phyloP scores from a whole-genome alignment of 2,113 vertebrate genomes.

The Macquaria australasica region DNA sequence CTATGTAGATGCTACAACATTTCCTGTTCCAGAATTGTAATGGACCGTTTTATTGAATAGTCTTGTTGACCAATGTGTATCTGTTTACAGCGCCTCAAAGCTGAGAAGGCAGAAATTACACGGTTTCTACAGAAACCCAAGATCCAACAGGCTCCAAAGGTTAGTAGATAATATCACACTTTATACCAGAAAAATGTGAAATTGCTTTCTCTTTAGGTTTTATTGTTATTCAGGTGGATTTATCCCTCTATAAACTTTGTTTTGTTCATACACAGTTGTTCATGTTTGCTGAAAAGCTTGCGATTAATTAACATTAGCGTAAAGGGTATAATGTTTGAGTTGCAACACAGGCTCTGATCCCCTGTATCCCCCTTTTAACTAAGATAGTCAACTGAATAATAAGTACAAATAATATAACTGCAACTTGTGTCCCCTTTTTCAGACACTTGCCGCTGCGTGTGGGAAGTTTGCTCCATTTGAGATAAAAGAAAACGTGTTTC shows the following conservation, averaged over 20 bases:
- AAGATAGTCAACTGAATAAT: neutral
- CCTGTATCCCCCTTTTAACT: neutral
- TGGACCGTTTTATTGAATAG: neutral
- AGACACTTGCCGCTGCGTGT: conserved; percentile 95
- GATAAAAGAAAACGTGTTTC: conserved; percentile 94
- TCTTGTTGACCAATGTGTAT: neutral
- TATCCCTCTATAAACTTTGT: neutral
- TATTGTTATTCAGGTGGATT: neutral
- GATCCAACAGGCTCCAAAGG: conserved; percentile 93
- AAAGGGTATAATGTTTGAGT: neutral
- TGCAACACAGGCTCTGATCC: neutral
- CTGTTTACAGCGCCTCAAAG: conserved; percentile 90
- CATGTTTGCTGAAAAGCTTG: neutral
- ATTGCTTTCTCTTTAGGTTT: neutral
- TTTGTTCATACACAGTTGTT: neutral
- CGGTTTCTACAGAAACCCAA: conserved; percentile 97
- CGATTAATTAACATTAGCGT: neutral
- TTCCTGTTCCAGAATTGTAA: neutral
- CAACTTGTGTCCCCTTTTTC: conserved; percentile 16
- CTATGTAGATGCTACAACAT: neutral
- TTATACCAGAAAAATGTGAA: neutral
- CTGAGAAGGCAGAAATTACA: conserved; percentile 95
- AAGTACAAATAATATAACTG: neutral
- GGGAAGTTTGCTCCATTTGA: conserved; percentile 99
- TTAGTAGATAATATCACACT: conserved; percentile 57